Evolutionary conservation across 2,797 vertebrate species (phyloP), one percentile per base, ranked within the genome.

Genomic region (Borostomias antarcticus): DNA sequence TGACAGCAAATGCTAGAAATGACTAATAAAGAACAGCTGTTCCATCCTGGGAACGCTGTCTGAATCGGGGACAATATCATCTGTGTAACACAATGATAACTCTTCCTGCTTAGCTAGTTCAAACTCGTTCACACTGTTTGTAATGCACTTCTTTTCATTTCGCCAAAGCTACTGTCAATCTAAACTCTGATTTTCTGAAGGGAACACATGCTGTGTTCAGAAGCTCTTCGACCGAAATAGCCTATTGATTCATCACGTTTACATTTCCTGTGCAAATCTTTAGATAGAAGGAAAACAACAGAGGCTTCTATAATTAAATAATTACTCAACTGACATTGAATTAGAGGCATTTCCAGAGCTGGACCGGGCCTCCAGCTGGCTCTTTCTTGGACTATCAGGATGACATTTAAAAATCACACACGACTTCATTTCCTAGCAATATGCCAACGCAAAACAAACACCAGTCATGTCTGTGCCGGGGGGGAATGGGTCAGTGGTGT

Each of bases 11-110:
- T 32, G 51, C 40, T 45, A 64, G 13, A 19, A 45, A 0, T 45
- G 48, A 47, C 0, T 64, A 56, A 57, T 32, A 74, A 78, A 77
- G 82, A 85, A 79, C 80, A 83, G 85, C 74, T 81, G 64, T 74
- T 19, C 69, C 72, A 69, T 61, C 67, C 76, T 52, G 45, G 62
- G 81, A 85, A 86, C 82, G 82, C 72, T 25, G 23, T 1, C 40
- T 40, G 50, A 79, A 66, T 81, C 62, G 65, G 17, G 67, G 60
- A 80, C 81, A 58, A 77, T 75, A 48, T 76, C 63, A n/a, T 45
- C n/a, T 45, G 40, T 45, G 40, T 45, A 45, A 45, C n/a, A n/a
- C n/a, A n/a, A n/a, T n/a, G n/a, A n/a, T n/a, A n/a, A n/a, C n/a
- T n/a, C n/a, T n/a, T n/a, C n/a, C n/a, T n/a, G n/a, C n/a, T n/a